Conservation (phyloP, 1,140 invertebrate species). For the Philaenus spumarius region DNA sequence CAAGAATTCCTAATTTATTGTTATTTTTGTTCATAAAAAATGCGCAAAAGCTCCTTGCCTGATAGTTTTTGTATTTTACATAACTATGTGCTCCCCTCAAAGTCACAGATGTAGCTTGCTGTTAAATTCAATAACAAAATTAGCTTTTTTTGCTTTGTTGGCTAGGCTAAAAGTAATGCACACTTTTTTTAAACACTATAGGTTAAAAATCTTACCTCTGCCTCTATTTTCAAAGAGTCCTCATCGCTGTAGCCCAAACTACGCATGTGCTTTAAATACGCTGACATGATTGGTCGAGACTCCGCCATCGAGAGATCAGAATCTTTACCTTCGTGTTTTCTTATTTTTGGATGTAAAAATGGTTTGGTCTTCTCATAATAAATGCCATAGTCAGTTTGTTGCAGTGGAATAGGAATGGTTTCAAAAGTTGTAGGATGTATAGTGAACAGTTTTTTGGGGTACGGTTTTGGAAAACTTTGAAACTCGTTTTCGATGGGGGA, state of each 20-base stretch:
- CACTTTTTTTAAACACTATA: too few relatives aligned
- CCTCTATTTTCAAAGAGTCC: conserved; percentile 52
- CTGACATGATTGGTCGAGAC: conserved; percentile 72
- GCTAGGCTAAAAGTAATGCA: too few relatives aligned
- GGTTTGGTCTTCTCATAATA: conserved; percentile 7
- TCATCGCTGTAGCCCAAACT: conserved; percentile 53
- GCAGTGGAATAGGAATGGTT: neutral
- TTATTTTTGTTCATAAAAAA: too few relatives aligned
- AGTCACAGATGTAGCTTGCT: too few relatives aligned
- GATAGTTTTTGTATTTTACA: too few relatives aligned
- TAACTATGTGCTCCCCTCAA: too few relatives aligned
- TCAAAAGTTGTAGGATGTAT: conserved; percentile 3
- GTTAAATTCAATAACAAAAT: too few relatives aligned
- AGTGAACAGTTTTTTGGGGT: conserved; percentile 5
- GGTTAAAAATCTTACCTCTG: conserved; percentile 47
- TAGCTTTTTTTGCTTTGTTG: too few relatives aligned
- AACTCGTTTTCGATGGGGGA: conserved; percentile 1
- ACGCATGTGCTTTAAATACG: conserved; percentile 74
- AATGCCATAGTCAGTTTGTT: conserved; percentile 3
- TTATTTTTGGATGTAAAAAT: neutral
- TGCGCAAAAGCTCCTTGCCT: too few relatives aligned
- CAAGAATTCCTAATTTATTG: too few relatives aligned
- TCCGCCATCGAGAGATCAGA: neutral
- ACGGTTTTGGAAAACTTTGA: neutral
- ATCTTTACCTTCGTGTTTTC: neutral